Conservation (phyloP, 2,113 vertebrate genomes). For the Urocitellus parryii region DNA sequence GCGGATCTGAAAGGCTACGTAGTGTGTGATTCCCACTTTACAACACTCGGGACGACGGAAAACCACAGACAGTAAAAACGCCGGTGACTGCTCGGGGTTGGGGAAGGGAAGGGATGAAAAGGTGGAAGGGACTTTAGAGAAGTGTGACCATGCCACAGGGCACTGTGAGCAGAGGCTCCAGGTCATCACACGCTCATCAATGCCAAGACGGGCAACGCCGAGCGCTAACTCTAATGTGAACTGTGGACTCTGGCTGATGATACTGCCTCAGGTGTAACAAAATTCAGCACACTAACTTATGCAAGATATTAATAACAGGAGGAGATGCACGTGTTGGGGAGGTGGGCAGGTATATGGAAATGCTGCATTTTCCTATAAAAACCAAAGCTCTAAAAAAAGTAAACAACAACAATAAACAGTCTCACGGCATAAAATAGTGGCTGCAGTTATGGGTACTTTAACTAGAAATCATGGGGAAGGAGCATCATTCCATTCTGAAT, state of each 20-base stretch:
- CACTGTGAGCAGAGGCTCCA: neutral
- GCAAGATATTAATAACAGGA: neutral
- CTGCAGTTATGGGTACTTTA: neutral
- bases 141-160: neutral
- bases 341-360: rapidly evolving
- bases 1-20: neutral
- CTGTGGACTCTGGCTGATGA: neutral
- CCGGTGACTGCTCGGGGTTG: neutral
- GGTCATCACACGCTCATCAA: neutral
- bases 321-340: neutral
- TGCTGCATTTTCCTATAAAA: neutral
- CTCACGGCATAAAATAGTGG: neutral
- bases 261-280: neutral
- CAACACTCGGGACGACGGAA: neutral
- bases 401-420: neutral
- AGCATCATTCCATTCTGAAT: neutral
- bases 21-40: rapidly evolving
- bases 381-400: neutral
- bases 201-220: rapidly evolving
- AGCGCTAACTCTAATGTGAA: neutral
- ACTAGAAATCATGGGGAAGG: neutral
- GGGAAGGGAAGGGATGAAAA: neutral
- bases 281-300: neutral
- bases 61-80: neutral
- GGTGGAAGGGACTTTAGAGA: neutral